Evolutionary conservation across 2,888 invertebrate species (phyloP), one percentile per base, ranked within the genome.

Genomic region (Cheilosia pagana): DNA sequence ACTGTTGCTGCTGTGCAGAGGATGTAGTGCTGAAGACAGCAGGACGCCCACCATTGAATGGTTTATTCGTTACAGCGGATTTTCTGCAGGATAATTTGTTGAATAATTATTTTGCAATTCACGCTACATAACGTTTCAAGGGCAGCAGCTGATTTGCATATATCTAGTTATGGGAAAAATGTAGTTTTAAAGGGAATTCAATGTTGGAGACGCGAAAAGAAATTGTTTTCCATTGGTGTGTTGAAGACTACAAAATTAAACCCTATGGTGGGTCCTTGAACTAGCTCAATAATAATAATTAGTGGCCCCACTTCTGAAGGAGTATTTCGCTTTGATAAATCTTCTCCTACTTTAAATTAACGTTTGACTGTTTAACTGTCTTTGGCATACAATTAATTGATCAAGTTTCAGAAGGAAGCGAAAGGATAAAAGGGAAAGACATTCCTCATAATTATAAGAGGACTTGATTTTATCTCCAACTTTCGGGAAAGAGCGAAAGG

Each of bases 61-160:
- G 12, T 43, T 14, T 19, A 28, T 28, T 28, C 28, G 28, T 28
- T 28, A 28, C 28, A 28, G 8, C 8, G 28, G 28, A 28, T 28
- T 28, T 28, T 28, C 59, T 59, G 19, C 48, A 1, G 63, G 21
- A 74, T 74, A 74, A 63, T 63, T 74, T 63, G 45, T 45, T 63
- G 74, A 74, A 45, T 63, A 74, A 74, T 63, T 62, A 31, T 63
- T 35, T 55, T 55, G 21, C 55, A 25, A 16, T 50, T 10, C 23
- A 16, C 45, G 14, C 19, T 21, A 25, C 25, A 48, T 25, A 25
- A n/a, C 16, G 19, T 19, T 59, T 71, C 48, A 71, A 71, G 48
- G 70, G 16, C 25, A 39, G 10, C 55, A 68, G 31, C 12, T 35
- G 14, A 55, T 68, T 19, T 68, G n/a, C n/a, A n/a, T n/a, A 28